Evolutionary conservation across 1,140 invertebrate genomes (phyloP).

Genomic region (Ceratosolen fusciceps): DNA sequence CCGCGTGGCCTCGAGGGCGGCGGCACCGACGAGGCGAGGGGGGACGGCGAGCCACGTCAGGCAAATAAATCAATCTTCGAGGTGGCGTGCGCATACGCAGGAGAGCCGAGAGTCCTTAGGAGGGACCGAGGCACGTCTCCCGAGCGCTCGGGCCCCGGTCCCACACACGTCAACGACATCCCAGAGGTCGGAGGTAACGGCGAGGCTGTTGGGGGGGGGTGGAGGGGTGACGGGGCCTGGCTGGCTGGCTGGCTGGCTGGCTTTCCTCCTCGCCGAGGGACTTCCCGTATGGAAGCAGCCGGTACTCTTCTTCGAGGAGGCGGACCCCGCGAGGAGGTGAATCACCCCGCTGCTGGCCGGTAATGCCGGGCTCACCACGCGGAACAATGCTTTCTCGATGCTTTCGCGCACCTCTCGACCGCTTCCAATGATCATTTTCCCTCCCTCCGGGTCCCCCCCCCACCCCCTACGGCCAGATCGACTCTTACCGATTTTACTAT

Average conservation of each 20-base stretch:
- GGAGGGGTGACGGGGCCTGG: too few relatives aligned
- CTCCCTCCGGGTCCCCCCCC: too few relatives aligned
- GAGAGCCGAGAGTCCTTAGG: neutral
- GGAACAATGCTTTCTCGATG: neutral
- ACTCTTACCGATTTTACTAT: neutral
- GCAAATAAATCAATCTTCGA: constrained; percentile 17
- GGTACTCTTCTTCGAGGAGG: neutral
- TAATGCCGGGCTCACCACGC: too few relatives aligned
- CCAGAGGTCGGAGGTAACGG: constrained; percentile 1
- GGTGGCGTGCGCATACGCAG: neutral
- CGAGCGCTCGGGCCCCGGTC: neutral
- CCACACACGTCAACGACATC: neutral
- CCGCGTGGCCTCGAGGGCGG: too few relatives aligned
- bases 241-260: too few relatives aligned
- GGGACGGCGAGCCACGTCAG: too few relatives aligned
- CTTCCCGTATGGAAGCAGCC: too few relatives aligned
- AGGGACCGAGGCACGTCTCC: neutral
- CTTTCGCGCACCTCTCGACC: neutral
- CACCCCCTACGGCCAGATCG: neutral
- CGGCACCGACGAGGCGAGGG: too few relatives aligned
- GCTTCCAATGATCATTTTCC: neutral
- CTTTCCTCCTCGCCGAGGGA: too few relatives aligned
- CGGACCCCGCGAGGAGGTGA: neutral
- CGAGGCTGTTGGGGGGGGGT: neutral
- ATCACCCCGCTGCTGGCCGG: too few relatives aligned